Percentiles rank a stretch among this genome's conserved stretches.
phyloP scores from a whole-genome alignment of 2,888 invertebrate genomes.

The Conistra vaccinii region DNA sequence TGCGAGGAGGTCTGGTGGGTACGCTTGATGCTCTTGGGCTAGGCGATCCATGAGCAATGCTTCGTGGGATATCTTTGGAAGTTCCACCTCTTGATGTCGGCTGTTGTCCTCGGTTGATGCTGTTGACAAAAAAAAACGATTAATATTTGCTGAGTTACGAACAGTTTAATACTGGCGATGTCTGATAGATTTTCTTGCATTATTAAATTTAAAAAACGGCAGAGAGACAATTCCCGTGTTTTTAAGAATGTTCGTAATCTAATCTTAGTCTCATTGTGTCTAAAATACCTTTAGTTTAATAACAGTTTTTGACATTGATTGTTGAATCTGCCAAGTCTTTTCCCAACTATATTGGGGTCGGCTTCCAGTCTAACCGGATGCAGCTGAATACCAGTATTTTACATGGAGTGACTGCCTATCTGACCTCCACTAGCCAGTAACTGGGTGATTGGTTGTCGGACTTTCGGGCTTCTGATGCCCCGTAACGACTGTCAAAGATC shows the following conservation, averaged over 20 bases:
- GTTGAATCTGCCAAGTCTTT: too few species aligned
- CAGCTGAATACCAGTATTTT: too few species aligned
- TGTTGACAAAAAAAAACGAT: slow-evolving; percentile 74
- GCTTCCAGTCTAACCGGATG: too few species aligned
- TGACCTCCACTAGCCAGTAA: too few species aligned
- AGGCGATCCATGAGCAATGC: slow-evolving; percentile 84
- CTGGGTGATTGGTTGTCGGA: too few species aligned
- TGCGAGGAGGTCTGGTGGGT: slow-evolving; percentile 95
- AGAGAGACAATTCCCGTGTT: too few species aligned
- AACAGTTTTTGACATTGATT: not conserved
- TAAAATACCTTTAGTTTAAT: not conserved
- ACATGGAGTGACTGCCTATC: too few species aligned
- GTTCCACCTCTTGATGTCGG: slow-evolving; percentile 91
- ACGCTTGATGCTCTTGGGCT: slow-evolving; percentile 90
- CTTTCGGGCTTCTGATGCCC: too few species aligned
- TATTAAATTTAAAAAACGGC: not conserved
- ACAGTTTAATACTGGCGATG: too few species aligned
- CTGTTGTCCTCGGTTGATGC: slow-evolving; percentile 92
- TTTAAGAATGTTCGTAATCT: not conserved
- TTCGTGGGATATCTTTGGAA: slow-evolving; percentile 89
- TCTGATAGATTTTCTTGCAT: not conserved
- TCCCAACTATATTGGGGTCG: too few species aligned
- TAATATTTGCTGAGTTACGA: not conserved
- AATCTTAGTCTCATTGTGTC: not conserved
- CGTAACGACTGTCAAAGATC: too few species aligned